Conservation (phyloP, 2,888 invertebrate species). For the Zhengitettix transpicula region DNA sequence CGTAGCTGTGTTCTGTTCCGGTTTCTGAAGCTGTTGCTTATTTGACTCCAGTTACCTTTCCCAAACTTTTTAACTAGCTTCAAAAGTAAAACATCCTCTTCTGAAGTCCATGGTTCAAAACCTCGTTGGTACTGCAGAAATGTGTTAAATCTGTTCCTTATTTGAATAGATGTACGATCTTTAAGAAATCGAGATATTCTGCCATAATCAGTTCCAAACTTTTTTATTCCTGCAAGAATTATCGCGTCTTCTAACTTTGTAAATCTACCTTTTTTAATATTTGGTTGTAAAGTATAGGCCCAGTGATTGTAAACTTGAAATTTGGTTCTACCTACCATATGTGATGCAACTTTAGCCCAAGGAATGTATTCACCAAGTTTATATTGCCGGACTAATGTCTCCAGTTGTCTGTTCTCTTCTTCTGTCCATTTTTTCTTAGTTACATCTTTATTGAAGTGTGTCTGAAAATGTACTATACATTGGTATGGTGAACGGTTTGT, state of each 20-base stretch:
- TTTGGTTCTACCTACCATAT: conserved; percentile 44
- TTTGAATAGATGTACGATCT: conserved; percentile 41
- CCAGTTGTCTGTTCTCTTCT: conserved; percentile 49
- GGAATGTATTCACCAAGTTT: conserved; percentile 49
- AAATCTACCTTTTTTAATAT: conserved; percentile 43
- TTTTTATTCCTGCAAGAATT: conserved; percentile 39
- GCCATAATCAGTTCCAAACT: conserved; percentile 41
- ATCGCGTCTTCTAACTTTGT: conserved; percentile 47
- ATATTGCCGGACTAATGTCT: conserved; percentile 41
- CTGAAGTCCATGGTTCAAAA: neutral
- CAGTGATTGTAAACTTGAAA: conserved; percentile 47
- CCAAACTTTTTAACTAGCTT: neutral
- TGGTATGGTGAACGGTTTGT: conserved; percentile 25
- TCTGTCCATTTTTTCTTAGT: conserved; percentile 38
- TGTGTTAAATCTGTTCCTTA: conserved; percentile 40
- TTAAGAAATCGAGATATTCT: conserved; percentile 41
- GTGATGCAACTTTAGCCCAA: conserved; percentile 50
- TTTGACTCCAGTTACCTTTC: neutral
- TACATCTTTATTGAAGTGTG: conserved; percentile 20
- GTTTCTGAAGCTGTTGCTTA: neutral
- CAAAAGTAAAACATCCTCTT: neutral
- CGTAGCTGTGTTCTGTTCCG: neutral
- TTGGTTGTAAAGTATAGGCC: conserved; percentile 27
- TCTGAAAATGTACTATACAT: conserved; percentile 36
- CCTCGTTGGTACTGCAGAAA: conserved; percentile 20